These are phyloP conservation scores for Drosophila ercepeae DNA, from an alignment of 1,140 invertebrate genomes.

Conservation along the genomic window DNA sequence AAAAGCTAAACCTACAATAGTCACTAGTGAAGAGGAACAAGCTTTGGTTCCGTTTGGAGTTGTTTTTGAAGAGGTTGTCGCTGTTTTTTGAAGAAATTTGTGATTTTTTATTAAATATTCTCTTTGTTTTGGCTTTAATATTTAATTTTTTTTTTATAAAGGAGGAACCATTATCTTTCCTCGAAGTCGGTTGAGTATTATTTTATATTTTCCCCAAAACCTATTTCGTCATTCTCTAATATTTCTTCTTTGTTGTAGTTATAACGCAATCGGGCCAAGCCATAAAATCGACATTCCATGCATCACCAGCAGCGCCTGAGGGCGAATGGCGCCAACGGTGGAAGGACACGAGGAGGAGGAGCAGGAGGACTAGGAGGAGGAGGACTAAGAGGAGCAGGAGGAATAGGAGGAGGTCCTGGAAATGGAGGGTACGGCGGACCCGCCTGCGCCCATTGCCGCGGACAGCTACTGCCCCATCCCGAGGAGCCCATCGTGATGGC, in stretches of 20 bases:
- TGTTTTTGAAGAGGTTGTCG: no score
- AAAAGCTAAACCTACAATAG: no score
- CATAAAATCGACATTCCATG: constrained; percentile 38
- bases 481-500: constrained; percentile 84
- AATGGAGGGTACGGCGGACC: not conserved
- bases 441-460: constrained; percentile 65
- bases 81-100: no score
- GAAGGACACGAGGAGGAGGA: not conserved
- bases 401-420: constrained; percentile 8
- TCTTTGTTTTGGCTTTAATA: no score
- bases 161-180: no score
- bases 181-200: no score
- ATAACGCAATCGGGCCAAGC: constrained; percentile 29
- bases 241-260: constrained; percentile 1
- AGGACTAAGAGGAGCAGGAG: constrained; percentile 10
- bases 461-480: constrained; percentile 51
- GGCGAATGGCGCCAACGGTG: constrained; percentile 20
- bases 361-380: not conserved
- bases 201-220: no score
- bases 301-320: constrained; percentile 44
- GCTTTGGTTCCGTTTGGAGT: no score
- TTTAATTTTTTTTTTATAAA: no score
- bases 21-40: no score
- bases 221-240: constrained; percentile 15
- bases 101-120: no score